A percentile compares a stretch with the other conserved stretches of the same genome.
These are phyloP conservation scores for Lagorchestes hirsutus DNA, from an alignment of 2,797 vertebrate genomes.

Conservation along the genomic window DNA sequence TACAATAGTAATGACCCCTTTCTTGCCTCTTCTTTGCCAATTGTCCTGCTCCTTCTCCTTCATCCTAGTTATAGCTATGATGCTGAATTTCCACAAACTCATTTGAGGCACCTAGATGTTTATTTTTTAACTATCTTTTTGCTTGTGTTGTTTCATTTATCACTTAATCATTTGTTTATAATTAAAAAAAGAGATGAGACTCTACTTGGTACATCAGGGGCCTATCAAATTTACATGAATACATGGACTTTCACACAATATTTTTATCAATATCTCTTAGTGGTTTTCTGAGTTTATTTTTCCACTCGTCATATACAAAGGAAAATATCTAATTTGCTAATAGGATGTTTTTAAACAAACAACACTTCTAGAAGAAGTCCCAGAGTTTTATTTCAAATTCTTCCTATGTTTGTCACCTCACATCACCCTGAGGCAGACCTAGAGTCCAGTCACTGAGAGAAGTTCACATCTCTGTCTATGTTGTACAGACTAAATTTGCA, in stretches of 20 bases:
- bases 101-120: background rate
- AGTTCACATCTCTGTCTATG: background rate
- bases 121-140: background rate
- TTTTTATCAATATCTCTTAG: background rate
- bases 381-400: background rate
- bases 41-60: background rate
- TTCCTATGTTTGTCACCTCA: background rate
- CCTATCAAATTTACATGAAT: background rate
- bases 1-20: background rate
- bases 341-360: slow-evolving; percentile 19
- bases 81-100: background rate
- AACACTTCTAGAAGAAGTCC: slow-evolving; percentile 9
- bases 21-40: background rate
- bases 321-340: background rate
- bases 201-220: background rate
- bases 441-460: slow-evolving; percentile 36
- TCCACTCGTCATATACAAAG: background rate
- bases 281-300: slow-evolving; percentile 12
- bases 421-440: background rate
- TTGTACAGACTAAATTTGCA: slow-evolving; percentile 5
- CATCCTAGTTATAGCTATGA: background rate
- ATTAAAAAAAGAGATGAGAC: background rate
- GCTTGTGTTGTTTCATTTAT: background rate
- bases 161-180: background rate
- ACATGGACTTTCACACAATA: background rate